Conservation (phyloP, 2,888 invertebrate genomes). For the Phrixothrix hirtus region DNA sequence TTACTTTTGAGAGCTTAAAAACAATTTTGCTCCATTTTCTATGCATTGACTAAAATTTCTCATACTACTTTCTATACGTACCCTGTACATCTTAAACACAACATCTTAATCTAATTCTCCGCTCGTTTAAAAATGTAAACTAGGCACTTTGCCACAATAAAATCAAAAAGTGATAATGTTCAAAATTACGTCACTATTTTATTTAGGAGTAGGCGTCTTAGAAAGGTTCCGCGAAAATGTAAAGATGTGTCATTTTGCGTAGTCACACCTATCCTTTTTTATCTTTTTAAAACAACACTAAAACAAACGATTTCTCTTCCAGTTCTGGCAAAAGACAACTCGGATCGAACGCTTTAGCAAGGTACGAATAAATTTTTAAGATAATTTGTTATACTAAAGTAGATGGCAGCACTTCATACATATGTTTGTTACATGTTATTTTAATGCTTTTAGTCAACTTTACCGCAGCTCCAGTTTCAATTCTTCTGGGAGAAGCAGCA, state of each 20-base stretch:
- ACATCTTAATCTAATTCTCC: too few relatives aligned
- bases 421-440: too few relatives aligned
- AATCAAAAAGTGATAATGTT: not conserved
- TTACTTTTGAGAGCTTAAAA: too few relatives aligned
- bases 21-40: too few relatives aligned
- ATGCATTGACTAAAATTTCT: too few relatives aligned
- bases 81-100: too few relatives aligned
- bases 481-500: conserved; percentile 89
- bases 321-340: conserved; percentile 81
- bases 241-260: conserved; percentile 15
- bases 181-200: not conserved
- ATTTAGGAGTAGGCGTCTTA: not conserved
- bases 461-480: conserved; percentile 93
- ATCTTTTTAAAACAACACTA: too few relatives aligned
- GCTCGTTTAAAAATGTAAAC: too few relatives aligned
- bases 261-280: conserved; percentile 13
- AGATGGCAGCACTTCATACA: too few relatives aligned
- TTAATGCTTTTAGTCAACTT: conserved; percentile 82
- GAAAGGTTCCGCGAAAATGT: conserved; percentile 6
- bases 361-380: conserved; percentile 60
- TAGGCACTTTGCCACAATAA: not conserved
- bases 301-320: too few relatives aligned
- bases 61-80: too few relatives aligned
- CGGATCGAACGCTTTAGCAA: conserved; percentile 85
- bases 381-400: not conserved